Base-by-base conservation (phyloP, 2,888 invertebrate genomes). In the Drosophila histrio region DNA sequence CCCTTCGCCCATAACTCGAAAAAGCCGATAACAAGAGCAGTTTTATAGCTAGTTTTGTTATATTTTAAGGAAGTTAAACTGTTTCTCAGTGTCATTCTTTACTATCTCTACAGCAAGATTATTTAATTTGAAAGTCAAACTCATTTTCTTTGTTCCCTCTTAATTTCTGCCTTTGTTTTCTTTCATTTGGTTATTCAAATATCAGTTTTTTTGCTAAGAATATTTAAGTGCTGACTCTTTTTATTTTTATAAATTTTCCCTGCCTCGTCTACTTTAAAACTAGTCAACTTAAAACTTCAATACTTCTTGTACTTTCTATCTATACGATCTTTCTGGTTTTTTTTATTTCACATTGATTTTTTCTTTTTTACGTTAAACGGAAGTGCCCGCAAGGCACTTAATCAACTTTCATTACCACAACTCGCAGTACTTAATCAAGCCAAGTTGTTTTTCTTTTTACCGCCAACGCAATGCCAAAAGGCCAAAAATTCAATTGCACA, bases 401-500 rank as follows among this genome's bases (percentile, higher is more conserved):
- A 28, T 19, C 19, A 15, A 57, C 9, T 47, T 54, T 38, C 28
- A 59, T 57, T 56, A 53, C 50, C 64, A 46, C 54, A 52, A 34
- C 26, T 19, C 47, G 52, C 21, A 15, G 28, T 44, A 21, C 59
- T 52, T 58, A 58, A 58, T 73, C 32, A 63, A 47, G 39, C 44
- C 22, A 75, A 61, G 11, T 26, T n/a, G n/a, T n/a, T n/a, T n/a
- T n/a, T n/a, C n/a, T n/a, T 58, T 39, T 39, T 56, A 28, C n/a
- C 34, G n/a, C 19, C 36, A 26, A 28, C 46, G 11, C 63, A 71
- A 49, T 44, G 43, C 47, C 47, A 58, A 52, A 50, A 43, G 58
- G 38, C 53, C 34, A 54, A 60, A 54, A 64, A 82, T 71, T 69
- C 47, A 79, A 86, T 65, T 54, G 76, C 83, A 56, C 83, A 82